Base-by-base conservation (phyloP, 2,797 vertebrate genomes). In the Serranus cabrilla region DNA sequence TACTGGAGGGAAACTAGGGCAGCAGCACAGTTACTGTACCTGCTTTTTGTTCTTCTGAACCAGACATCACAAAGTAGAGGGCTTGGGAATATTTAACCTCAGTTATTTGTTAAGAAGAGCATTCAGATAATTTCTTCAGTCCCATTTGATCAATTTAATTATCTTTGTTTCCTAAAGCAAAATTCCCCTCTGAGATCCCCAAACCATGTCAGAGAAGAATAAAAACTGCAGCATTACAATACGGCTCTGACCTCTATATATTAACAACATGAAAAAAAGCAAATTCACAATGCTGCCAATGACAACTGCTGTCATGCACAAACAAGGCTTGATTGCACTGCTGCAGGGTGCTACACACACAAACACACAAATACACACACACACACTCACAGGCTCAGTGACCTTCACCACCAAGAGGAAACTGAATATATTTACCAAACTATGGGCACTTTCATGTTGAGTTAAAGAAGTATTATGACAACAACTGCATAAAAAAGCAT, bases 401-500 rank as follows among this genome's bases (percentile, higher is more conserved):
- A 92, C 92, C 89, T 92, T 92, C 88, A 90, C 49, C 39, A 74
- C 56, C 10, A 51, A 17, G n/a, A 57, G 20, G 8, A 71, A 80
- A 79, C 13, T 52, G 7, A 40, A 58, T 63, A 49, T 46, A 76
- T 70, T 74, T 52, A 60, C 27, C 70, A 51, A 84, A 47, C 25
- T 45, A 11, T 0, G 14, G 25, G 2, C 37, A 49, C n/a, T 39
- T 59, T 40, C 20, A 69, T 37, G 17, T 50, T 61, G 2, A 54
- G 68, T 0, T 59, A 6, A 65, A 54, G 2, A 18, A 52, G 16
- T 21, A 23, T 70, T 4, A 3, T 31, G 7, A 49, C 0, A 14
- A 52, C 10, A 74, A 13, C n/a, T 21, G 59, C 47, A 77, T 5
- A 34, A 34, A 21, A 17, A 39, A 4, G 18, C 1, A 20, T 45